Evolutionary conservation across 2,113 vertebrate species (phyloP).

Genomic region (Malurus alboscapulatus): DNA sequence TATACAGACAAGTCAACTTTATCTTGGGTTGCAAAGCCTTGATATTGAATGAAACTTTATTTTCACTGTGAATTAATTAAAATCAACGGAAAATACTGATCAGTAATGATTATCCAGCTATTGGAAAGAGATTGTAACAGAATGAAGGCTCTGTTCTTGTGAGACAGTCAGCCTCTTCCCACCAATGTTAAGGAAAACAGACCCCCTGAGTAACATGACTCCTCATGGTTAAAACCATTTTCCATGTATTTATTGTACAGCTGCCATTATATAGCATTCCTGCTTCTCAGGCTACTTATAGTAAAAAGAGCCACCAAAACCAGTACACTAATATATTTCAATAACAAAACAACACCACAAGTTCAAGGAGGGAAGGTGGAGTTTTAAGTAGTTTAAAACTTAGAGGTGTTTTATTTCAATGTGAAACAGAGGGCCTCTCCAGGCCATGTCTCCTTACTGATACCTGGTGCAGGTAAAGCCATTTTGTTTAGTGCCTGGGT

Average conservation of each 20-base stretch:
- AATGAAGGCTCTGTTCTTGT: not conserved
- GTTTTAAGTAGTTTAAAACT: not conserved
- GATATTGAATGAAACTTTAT: not conserved
- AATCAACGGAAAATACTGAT: not conserved
- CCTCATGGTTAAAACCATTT: not conserved
- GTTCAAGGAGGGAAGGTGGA: not conserved
- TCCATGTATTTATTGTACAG: not conserved
- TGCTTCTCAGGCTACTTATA: not conserved
- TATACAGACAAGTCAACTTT: not conserved
- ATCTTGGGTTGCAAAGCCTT: not conserved
- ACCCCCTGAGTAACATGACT: not conserved
- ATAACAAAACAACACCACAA: not conserved
- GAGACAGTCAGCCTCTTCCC: not conserved
- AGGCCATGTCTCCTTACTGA: not conserved
- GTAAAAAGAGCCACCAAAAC: not conserved
- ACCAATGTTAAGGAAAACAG: not conserved
- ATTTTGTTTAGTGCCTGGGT: not conserved
- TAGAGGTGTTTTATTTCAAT: not conserved
- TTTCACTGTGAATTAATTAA: conserved; percentile 11
- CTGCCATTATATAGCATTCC: not conserved
- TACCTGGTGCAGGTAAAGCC: not conserved
- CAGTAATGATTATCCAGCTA: not conserved
- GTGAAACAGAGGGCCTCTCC: not conserved
- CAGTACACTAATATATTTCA: not conserved
- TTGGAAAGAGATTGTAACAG: not conserved